These are phyloP conservation scores for Oryctes rhinoceros DNA, from an alignment of 1,140 invertebrate species.

Conservation along the genomic window DNA sequence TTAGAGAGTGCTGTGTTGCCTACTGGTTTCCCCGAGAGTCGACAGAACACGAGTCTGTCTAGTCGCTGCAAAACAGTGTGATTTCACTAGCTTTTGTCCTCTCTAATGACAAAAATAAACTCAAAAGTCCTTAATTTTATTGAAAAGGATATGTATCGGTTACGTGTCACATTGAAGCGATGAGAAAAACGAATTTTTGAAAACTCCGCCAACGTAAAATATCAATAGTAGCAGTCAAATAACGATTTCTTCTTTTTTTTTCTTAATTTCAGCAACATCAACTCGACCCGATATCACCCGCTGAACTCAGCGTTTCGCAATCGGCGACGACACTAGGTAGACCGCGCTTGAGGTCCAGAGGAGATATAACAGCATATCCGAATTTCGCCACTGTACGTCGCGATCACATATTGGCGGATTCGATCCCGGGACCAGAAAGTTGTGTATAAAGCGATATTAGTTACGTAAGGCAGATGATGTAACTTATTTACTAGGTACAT, in stretches of 20 bases:
- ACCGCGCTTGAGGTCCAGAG: conserved; percentile 52
- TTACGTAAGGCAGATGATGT: conserved; percentile 21
- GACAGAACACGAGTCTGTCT: too few species aligned
- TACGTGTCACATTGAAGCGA: too few species aligned
- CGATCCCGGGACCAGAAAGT: conserved; percentile 78
- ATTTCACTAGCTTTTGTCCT: too few species aligned
- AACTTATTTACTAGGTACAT: conserved; percentile 24
- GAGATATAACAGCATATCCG: conserved; percentile 51
- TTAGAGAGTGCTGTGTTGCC: too few species aligned
- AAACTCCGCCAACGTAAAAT: too few species aligned
- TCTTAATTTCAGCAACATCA: conserved; percentile 44
- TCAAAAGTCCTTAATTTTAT: too few species aligned
- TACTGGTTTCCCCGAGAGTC: too few species aligned
- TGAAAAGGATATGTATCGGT: too few species aligned
- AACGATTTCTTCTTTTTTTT: neutral
- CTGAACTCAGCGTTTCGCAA: conserved; percentile 45
- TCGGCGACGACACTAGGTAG: conserved; percentile 53
- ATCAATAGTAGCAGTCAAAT: too few species aligned
- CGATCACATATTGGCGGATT: conserved; percentile 74
- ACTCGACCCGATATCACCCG: conserved; percentile 44
- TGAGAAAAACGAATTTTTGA: too few species aligned
- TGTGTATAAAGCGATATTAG: conserved; percentile 69
- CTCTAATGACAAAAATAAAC: too few species aligned
- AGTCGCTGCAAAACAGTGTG: too few species aligned
- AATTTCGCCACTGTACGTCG: conserved; percentile 60